Base-by-base conservation (phyloP, 2,113 vertebrate genomes). In the Gambusia holbrooki region DNA sequence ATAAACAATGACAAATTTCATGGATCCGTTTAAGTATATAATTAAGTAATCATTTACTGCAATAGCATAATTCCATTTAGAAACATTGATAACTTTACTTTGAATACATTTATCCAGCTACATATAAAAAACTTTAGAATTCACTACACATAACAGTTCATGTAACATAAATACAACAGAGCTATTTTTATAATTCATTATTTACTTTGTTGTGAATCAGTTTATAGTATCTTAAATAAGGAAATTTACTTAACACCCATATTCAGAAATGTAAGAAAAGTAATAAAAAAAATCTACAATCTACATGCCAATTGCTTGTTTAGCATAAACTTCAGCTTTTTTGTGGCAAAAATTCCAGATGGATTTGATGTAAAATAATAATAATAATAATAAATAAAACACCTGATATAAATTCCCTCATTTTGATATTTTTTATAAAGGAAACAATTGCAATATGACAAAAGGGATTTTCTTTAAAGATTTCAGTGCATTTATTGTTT, bases 401-500 rank as follows among this genome's bases (percentile, higher is more conserved):
- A 35, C 33, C 14, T 37, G 35, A 37, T 37, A 37, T 37, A 37
- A 35, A 35, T 35, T 10, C 9, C 10, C 1, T 11, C 35, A 37
- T 37, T 37, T 37, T 37, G 10, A 37, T 37, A 11, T 37, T 11
- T 37, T 37, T 37, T 12, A 3, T 37, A 11, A 37, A 37, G 10
- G 10, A 37, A 37, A 37, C 35, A 37, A 37, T 14, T 15, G 58
- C 12, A 4, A 27, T 25, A 54, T 1, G 10, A 29, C 2, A 2
- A 30, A 19, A 62, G 19, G 42, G 71, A 64, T 1, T 27, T 11
- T 72, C 79, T 82, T 62, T 65, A 79, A 81, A 84, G 72, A 85
- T 42, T 88, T 79, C 87, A 92, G 87, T 91, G 89, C 89, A 91
- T 83, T 93, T 91, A 92, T 93, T 92, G 51, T 88, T 87, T 85